Percentiles rank a stretch among this genome's conserved stretches.
These are phyloP conservation scores for Dryomyza anilis DNA, from an alignment of 2,888 invertebrate genomes.

Conservation along the genomic window DNA sequence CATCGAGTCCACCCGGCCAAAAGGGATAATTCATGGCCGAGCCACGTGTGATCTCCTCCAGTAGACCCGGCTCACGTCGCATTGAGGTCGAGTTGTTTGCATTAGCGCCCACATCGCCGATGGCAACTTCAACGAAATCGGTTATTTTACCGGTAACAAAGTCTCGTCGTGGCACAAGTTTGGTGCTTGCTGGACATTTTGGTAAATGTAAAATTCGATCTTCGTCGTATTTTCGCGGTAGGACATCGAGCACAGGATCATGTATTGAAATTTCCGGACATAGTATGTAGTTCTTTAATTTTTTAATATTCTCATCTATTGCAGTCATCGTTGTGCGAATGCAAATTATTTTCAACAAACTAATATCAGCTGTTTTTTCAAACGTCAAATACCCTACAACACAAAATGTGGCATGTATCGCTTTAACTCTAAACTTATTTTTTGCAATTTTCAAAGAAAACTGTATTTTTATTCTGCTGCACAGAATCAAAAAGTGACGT, in stretches of 20 bases:
- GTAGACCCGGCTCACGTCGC: slow-evolving; percentile 76
- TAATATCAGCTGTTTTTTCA: no score
- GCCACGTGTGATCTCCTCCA: slow-evolving; percentile 72
- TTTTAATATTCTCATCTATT: slow-evolving; percentile 34
- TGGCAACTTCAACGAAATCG: slow-evolving; percentile 69
- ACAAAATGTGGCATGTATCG: no score
- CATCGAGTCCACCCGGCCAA: slow-evolving; percentile 82
- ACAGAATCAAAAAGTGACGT: no score
- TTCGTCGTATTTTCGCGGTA: slow-evolving; percentile 50
- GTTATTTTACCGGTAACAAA: slow-evolving; percentile 76
- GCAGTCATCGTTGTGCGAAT: background rate
- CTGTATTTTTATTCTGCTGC: no score
- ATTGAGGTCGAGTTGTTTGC: slow-evolving; percentile 80
- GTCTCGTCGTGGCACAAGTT: slow-evolving; percentile 65
- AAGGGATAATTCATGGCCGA: slow-evolving; percentile 83
- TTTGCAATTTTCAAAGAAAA: no score
- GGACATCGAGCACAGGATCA: slow-evolving; percentile 54
- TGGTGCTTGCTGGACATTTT: slow-evolving; percentile 51
- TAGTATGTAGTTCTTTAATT: slow-evolving; percentile 53
- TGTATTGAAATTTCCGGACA: slow-evolving; percentile 56
- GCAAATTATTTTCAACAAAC: no score
- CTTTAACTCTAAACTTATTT: no score
- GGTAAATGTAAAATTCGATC: slow-evolving; percentile 51
- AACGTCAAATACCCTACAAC: no score
- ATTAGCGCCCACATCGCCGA: slow-evolving; percentile 68